Percentiles rank a stretch among this genome's conserved stretches.
phyloP scores from a whole-genome alignment of 2,888 invertebrate species.

The Mythimna ferrago region DNA sequence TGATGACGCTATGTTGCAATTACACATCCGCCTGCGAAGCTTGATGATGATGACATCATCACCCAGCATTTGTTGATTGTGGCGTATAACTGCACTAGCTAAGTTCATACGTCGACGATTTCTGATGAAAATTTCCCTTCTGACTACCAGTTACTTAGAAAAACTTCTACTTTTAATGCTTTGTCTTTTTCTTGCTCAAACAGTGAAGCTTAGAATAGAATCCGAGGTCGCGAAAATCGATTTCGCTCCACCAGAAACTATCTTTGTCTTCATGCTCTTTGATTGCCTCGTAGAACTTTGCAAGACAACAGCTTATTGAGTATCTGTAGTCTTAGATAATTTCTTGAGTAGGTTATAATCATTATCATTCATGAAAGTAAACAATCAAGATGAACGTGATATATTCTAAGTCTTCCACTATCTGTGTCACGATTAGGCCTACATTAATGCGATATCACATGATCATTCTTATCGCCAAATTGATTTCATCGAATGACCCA shows the following conservation, averaged over 20 bases:
- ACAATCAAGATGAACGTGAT: constrained; percentile 50
- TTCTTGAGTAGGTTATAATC: constrained; percentile 14
- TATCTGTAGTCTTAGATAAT: constrained; percentile 12
- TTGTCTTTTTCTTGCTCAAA: constrained; percentile 7
- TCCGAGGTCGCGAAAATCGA: constrained; percentile 34
- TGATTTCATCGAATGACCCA: constrained; percentile 28
- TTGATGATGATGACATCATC: constrained; percentile 54
- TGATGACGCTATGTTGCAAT: constrained; percentile 58
- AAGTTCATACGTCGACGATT: constrained; percentile 33
- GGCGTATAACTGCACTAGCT: constrained; percentile 13
- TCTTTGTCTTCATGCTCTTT: constrained; percentile 30
- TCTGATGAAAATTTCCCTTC: constrained; percentile 11
- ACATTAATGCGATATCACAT: constrained; percentile 46
- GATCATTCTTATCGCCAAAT: constrained; percentile 46
- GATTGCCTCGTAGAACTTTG: not conserved
- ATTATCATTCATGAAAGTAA: constrained; percentile 10
- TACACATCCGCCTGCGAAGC: constrained; percentile 53
- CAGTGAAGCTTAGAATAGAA: constrained; percentile 27
- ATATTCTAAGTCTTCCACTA: constrained; percentile 19
- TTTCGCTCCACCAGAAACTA: constrained; percentile 16
- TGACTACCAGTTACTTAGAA: not conserved
- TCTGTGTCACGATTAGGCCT: constrained; percentile 42
- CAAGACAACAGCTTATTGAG: not conserved
- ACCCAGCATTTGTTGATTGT: constrained; percentile 19
- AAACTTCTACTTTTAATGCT: not conserved